A percentile compares a stretch with the other conserved stretches of the same genome.
phyloP scores from a whole-genome alignment of 2,797 vertebrate genomes.

The Microctenopoma stevenorrisi region DNA sequence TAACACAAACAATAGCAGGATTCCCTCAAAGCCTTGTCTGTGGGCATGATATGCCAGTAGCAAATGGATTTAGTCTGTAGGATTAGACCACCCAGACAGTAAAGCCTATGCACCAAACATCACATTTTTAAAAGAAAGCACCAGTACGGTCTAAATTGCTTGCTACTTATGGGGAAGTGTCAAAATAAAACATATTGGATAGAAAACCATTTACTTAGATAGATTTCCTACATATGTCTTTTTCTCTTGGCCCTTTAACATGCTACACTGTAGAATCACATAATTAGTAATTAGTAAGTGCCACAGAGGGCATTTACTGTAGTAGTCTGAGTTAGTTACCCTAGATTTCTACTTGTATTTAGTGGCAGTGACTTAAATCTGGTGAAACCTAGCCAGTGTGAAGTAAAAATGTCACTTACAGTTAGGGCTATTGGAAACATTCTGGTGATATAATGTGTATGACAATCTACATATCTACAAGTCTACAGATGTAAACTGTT shows the following conservation, averaged over 20 bases:
- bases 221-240: background rate
- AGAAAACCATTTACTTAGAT: no score
- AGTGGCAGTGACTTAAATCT: constrained; percentile 1
- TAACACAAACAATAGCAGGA: constrained; percentile 40
- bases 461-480: no score
- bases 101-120: constrained; percentile 2
- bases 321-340: background rate
- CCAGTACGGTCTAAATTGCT: background rate
- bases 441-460: no score
- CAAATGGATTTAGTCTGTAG: constrained; percentile 47
- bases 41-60: constrained; percentile 32
- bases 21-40: constrained; percentile 25
- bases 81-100: constrained; percentile 31
- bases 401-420: background rate
- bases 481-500: no score
- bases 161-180: background rate
- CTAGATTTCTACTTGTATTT: background rate
- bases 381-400: background rate
- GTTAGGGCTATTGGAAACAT: no score
- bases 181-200: no score
- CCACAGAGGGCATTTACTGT: no score
- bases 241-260: background rate
- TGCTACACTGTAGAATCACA: background rate
- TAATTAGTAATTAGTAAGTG: no score
- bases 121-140: background rate